phyloP scores from a whole-genome alignment of 2,797 vertebrate genomes.

The Protonibea diacanthus region DNA sequence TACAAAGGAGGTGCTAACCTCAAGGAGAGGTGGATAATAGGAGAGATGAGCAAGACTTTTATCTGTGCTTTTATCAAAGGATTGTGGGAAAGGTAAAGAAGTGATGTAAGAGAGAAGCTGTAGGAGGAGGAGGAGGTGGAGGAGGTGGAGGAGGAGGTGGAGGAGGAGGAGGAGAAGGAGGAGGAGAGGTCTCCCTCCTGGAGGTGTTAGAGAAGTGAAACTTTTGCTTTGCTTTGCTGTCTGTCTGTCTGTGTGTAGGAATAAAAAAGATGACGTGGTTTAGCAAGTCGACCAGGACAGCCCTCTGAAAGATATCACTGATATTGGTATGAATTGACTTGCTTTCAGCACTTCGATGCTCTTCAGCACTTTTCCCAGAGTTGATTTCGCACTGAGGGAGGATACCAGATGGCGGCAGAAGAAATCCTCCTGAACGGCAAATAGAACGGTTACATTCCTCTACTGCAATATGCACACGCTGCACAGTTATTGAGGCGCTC shows the following conservation, averaged over 20 bases:
- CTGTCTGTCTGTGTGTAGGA: slow-evolving; percentile 59
- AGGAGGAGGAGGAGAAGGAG: slow-evolving; percentile 41
- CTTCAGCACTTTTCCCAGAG: slow-evolving; percentile 54
- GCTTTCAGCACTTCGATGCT: slow-evolving; percentile 64
- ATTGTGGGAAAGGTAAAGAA: slow-evolving; percentile 78
- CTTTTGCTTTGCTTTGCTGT: slow-evolving; percentile 71
- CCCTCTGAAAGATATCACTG: slow-evolving; percentile 61
- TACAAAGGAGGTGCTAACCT: slow-evolving; percentile 82
- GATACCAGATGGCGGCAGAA: slow-evolving; percentile 19
- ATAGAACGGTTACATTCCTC: slow-evolving; percentile 42
- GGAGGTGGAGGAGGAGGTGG: slow-evolving; percentile 63
- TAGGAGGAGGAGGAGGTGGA: slow-evolving; percentile 59
- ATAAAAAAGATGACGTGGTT: slow-evolving; percentile 71
- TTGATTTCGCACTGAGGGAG: slow-evolving; percentile 50
- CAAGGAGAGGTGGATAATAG: slow-evolving; percentile 79
- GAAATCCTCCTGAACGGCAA: slow-evolving; percentile 38
- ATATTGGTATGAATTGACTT: slow-evolving; percentile 65
- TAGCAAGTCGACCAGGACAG: slow-evolving; percentile 67
- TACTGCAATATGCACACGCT: slow-evolving; percentile 46
- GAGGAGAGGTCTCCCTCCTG: slow-evolving; percentile 72
- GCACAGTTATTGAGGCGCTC: slow-evolving; percentile 49
- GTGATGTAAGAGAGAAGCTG: slow-evolving; percentile 67
- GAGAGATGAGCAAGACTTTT: slow-evolving; percentile 78
- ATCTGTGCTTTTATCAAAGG: slow-evolving; percentile 78
- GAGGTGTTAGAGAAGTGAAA: slow-evolving; percentile 79